phyloP scores from a whole-genome alignment of 2,113 vertebrate genomes.

The Xenus cinereus region DNA sequence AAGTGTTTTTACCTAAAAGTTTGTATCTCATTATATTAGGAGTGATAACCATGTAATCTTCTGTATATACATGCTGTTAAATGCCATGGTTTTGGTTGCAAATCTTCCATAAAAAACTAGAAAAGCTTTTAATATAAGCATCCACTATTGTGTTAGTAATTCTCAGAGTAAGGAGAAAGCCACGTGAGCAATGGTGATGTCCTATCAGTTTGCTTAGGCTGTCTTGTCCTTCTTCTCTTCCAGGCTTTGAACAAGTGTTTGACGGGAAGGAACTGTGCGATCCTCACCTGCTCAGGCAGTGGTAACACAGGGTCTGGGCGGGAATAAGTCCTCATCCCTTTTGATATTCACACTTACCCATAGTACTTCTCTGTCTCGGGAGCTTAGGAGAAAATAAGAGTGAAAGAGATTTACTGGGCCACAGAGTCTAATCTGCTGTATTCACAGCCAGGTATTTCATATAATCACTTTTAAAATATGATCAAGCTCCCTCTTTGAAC shows the following conservation, averaged over 20 bases:
- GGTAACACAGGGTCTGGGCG: neutral
- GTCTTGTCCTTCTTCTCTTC: neutral
- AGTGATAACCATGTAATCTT: neutral
- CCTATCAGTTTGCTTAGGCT: neutral
- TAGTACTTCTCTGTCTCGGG: neutral
- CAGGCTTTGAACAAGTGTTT: neutral
- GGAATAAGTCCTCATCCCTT: neutral
- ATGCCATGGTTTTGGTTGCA: neutral
- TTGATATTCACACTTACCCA: neutral
- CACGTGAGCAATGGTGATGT: neutral
- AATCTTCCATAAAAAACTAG: neutral
- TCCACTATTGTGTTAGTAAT: neutral
- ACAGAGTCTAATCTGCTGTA: neutral
- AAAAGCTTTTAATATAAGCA: neutral
- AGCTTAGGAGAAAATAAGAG: neutral
- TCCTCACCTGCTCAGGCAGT: neutral
- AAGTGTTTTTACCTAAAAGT: neutral
- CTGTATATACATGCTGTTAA: neutral
- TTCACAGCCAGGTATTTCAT: neutral
- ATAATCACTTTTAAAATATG: neutral
- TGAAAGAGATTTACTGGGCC: neutral
- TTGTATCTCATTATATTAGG: neutral
- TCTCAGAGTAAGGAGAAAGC: neutral
- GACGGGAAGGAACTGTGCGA: neutral
- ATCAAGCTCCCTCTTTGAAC: neutral